Conservation (phyloP, 2,888 invertebrate genomes). For the Biston stratarius region DNA sequence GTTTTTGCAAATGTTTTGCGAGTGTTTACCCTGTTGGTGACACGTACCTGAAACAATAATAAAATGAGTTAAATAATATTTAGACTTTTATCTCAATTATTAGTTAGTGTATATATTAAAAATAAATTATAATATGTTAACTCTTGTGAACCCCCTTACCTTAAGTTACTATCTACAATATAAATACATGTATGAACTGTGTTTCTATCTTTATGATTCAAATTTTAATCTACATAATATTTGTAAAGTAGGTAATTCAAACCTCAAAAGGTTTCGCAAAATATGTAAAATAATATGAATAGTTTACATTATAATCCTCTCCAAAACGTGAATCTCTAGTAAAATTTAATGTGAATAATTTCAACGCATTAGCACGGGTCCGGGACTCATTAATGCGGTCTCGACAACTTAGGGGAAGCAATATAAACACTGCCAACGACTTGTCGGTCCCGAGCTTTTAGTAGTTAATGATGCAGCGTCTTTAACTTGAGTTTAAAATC, state of each 20-base stretch:
- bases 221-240: slow-evolving; percentile 9
- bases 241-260: neutral
- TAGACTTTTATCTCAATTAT: neutral
- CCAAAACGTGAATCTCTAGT: slow-evolving; percentile 49
- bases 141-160: too few species aligned
- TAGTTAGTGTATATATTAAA: too few species aligned
- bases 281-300: slow-evolving; percentile 22
- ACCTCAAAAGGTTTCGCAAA: slow-evolving; percentile 11
- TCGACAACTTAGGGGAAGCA: slow-evolving; percentile 54
- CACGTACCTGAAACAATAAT: slow-evolving; percentile 50
- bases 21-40: slow-evolving; percentile 26
- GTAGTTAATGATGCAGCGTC: slow-evolving; percentile 37
- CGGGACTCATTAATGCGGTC: slow-evolving; percentile 53
- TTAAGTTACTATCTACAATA: too few species aligned
- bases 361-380: slow-evolving; percentile 50
- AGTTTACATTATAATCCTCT: slow-evolving; percentile 30
- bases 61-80: slow-evolving; percentile 5
- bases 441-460: slow-evolving; percentile 50
- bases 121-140: too few species aligned
- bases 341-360: slow-evolving; percentile 60
- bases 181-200: neutral
- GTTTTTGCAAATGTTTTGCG: slow-evolving; percentile 26
- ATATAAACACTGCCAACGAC: slow-evolving; percentile 54
- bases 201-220: neutral
- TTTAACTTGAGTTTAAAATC: slow-evolving; percentile 34